Conservation (phyloP, 1,140 invertebrate species). For the Zaprionus camerounensis region DNA sequence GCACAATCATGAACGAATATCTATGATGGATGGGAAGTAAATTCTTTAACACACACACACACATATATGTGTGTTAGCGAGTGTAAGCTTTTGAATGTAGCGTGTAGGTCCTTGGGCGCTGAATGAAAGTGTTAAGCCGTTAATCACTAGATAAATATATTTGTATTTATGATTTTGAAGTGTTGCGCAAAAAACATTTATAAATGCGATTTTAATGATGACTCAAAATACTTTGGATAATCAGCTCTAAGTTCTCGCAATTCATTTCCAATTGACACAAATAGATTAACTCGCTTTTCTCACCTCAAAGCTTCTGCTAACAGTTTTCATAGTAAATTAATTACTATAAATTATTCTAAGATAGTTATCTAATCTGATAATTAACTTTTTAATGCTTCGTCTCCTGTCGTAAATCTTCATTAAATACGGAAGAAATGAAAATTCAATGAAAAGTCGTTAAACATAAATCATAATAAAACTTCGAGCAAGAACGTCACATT, state of each 20-base stretch:
- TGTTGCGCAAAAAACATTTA: background rate
- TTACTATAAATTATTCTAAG: background rate
- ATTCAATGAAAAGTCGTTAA: constrained; percentile 7
- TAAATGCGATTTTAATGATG: constrained; percentile 11
- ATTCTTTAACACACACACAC: constrained; percentile 22
- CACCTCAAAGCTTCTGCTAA: background rate
- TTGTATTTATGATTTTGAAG: background rate
- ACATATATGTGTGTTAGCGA: background rate
- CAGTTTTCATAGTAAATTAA: background rate
- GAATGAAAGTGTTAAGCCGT: constrained; percentile 48
- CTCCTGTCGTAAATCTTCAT: background rate
- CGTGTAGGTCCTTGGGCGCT: constrained; percentile 19
- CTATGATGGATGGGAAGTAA: constrained; percentile 58
- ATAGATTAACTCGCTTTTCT: background rate
- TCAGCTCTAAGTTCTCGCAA: background rate
- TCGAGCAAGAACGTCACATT: constrained; percentile 16
- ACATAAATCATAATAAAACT: constrained; percentile 33
- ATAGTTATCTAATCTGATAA: background rate
- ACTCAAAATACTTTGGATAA: background rate
- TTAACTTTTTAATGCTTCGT: background rate
- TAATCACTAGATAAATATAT: constrained; percentile 40
- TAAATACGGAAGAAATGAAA: background rate
- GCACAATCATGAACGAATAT: constrained; percentile 67
- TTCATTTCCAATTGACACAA: background rate
- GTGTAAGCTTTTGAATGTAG: background rate